A percentile compares a stretch with the other conserved stretches of the same genome.
phyloP scores from a whole-genome alignment of 2,113 vertebrate genomes.

The Python bivittatus region DNA sequence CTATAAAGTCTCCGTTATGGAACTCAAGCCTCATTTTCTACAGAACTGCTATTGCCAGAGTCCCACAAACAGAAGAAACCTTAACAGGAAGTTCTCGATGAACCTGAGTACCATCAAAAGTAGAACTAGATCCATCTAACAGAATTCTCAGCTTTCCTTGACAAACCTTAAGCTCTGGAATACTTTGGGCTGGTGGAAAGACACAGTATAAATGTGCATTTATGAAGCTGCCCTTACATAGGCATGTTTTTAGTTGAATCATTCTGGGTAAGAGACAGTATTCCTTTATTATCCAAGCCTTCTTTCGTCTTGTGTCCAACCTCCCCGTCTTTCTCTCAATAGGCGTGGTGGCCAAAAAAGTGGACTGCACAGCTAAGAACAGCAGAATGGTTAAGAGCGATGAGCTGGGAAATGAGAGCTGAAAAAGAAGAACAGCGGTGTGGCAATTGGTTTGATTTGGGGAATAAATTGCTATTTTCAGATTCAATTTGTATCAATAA shows the following conservation, averaged over 20 bases:
- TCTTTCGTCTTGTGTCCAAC: neutral
- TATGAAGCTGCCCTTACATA: neutral
- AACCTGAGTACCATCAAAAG: neutral
- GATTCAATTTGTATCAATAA: conserved; percentile 82
- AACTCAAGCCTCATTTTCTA: neutral
- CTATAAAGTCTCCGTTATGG: neutral
- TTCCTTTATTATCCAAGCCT: neutral
- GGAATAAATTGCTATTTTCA: conserved; percentile 82
- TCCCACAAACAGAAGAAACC: neutral
- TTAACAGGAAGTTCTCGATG: neutral
- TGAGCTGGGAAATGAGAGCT: conserved; percentile 71
- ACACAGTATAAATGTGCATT: neutral
- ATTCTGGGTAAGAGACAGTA: neutral
- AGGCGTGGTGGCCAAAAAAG: conserved; percentile 38
- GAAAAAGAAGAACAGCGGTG: conserved; percentile 69
- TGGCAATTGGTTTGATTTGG: conserved; percentile 78
- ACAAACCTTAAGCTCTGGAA: neutral
- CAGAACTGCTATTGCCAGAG: neutral
- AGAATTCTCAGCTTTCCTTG: neutral
- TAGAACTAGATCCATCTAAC: neutral
- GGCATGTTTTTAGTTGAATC: neutral
- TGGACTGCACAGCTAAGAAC: conserved; percentile 56
- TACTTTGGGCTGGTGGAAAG: neutral
- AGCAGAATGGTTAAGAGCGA: conserved; percentile 68
- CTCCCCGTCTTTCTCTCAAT: conserved; percentile 26